Base-by-base conservation (phyloP, 2,888 invertebrate genomes). In the Drosophila prolongata region DNA sequence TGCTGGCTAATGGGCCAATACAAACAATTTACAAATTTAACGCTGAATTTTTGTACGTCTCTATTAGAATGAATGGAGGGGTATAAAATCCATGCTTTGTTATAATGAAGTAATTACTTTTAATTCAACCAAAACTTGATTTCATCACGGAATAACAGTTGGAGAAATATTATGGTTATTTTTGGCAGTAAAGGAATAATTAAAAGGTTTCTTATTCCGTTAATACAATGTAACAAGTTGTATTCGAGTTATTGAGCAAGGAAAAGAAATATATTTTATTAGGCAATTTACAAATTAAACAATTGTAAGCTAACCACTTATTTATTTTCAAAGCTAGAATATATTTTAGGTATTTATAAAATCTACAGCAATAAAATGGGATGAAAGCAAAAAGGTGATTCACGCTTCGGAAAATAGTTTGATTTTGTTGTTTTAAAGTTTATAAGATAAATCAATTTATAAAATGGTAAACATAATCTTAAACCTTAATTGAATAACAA, bases 11-110 rank as follows among this genome's bases (percentile, higher is more conserved):
- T 75, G 68, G 79, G 77, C 77, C 80, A 80, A 82, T 80, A 80
- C 74, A 83, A 85, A 85, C 85, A 85, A 83, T 84, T 85, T 83
- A 78, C 75, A 83, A 83, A 85, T 84, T 84, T 80, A 80, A 83
- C 83, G 83, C 85, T 79, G 85, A 76, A 83, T 83, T 83, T 83
- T 67, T 64, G n/a, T 64, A 61, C 68, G 70, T 56, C 80, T 78
- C 59, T 65, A 60, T 73, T 43, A 70, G 60, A 69, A 70, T 55
- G 49, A 43, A 16, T 43, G 16, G 42, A 52, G 53, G 43, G 50
- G 16, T 24, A 38, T 11, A 19, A 34, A 54, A 62, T 54, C 27
- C 40, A 54, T 27, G 65, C 54, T 54, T 66, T 54, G 54, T 52
- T 57, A 66, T 68, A 60, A 56, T 62, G 34, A 71, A 50, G 60